A percentile compares a stretch with the other conserved stretches of the same genome.
These are phyloP conservation scores for Poeciliopsis infans DNA, from an alignment of 2,797 vertebrate species.

Conservation along the genomic window DNA sequence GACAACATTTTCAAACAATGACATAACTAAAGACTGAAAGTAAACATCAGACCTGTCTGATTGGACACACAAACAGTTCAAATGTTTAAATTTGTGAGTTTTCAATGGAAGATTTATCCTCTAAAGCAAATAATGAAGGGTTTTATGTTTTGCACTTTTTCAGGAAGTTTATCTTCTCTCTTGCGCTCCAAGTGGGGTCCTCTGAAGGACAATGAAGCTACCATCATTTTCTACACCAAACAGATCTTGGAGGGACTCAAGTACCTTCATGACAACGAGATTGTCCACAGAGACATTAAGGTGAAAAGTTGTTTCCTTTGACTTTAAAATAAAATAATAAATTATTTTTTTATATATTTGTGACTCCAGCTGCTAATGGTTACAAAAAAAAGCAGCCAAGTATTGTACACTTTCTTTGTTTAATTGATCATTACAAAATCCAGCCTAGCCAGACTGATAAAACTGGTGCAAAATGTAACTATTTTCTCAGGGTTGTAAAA, in stretches of 20 bases:
- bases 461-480: background rate
- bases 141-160: background rate
- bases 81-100: background rate
- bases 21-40: background rate
- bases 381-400: background rate
- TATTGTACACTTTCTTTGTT: background rate
- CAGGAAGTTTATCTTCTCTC: conserved; percentile 91
- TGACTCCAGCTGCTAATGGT: background rate
- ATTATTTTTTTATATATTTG: background rate
- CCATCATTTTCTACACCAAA: conserved; percentile 91
- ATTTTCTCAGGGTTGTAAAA: background rate
- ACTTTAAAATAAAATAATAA: background rate
- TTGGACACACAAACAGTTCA: background rate
- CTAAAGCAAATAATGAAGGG: background rate
- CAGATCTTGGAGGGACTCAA: conserved; percentile 90
- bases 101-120: background rate
- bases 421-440: background rate
- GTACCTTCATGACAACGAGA: conserved; percentile 93
- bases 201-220: conserved; percentile 91
- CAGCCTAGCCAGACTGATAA: background rate
- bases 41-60: background rate
- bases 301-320: conserved; percentile 60
- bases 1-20: conserved; percentile 7
- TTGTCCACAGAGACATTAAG: conserved; percentile 94
- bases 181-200: conserved; percentile 94